A percentile compares a stretch with the other conserved stretches of the same genome.
Conservation (phyloP, 2,113 vertebrate species). For the Entomyzon cyanotis region DNA sequence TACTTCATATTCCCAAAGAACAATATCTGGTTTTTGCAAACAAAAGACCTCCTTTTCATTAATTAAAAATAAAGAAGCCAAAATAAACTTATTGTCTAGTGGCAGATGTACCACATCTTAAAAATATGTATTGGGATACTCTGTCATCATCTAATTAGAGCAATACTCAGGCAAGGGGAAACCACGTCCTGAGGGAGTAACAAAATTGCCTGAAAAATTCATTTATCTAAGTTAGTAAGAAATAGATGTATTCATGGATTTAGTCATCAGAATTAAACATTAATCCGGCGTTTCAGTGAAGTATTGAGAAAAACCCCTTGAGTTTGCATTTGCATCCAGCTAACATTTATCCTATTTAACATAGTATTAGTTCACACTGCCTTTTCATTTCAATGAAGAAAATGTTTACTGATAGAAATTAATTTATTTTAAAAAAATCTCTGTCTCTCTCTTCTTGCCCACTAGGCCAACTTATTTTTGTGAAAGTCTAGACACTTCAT, state of each 20-base stretch:
- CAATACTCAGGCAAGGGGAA: not conserved
- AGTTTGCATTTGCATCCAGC: not conserved
- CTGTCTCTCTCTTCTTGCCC: not conserved
- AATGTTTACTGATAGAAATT: not conserved
- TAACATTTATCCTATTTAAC: not conserved
- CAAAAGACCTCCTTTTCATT: not conserved
- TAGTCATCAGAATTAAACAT: conserved; percentile 10
- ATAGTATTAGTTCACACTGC: not conserved
- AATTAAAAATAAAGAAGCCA: not conserved
- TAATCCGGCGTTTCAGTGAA: not conserved
- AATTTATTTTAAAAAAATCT: not conserved
- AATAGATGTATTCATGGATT: conserved; percentile 3
- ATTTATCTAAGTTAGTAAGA: not conserved
- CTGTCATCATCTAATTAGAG: not conserved
- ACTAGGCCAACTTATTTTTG: not conserved
- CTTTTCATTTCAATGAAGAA: not conserved
- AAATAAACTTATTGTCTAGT: not conserved
- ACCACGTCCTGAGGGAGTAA: not conserved
- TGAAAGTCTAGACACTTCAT: not conserved
- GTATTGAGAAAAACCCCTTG: not conserved
- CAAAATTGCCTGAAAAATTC: not conserved
- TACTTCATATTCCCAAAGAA: not conserved
- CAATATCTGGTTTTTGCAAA: not conserved
- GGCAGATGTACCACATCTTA: not conserved
- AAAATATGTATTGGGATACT: not conserved